A percentile compares a stretch with the other conserved stretches of the same genome.
Evolutionary conservation across 2,888 invertebrate species (phyloP).

Genomic region (Philereme vetulata): DNA sequence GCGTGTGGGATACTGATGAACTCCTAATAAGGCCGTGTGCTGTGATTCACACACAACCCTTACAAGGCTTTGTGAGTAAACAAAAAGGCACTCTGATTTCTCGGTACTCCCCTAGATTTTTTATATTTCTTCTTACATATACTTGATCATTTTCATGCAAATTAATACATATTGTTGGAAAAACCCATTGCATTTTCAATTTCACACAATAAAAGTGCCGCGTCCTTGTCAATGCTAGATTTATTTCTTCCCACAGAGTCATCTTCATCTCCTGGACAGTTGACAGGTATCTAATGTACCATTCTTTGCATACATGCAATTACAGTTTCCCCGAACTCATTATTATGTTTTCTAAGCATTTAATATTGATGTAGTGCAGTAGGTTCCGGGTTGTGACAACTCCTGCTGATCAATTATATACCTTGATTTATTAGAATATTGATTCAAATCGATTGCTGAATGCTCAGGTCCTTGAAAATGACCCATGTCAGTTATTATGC

Average conservation of each 20-base stretch:
- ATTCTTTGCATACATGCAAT: conserved; percentile 57
- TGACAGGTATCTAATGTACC: conserved; percentile 48
- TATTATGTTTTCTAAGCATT: conserved; percentile 45
- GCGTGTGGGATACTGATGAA: conserved; percentile 31
- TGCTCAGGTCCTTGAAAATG: conserved; percentile 28
- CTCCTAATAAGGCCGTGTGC: conserved; percentile 40
- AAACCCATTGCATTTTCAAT: conserved; percentile 48
- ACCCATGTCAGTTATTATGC: conserved; percentile 25
- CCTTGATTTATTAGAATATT: conserved; percentile 21
- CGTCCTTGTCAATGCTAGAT: conserved; percentile 66
- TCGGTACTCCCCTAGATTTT: conserved; percentile 40
- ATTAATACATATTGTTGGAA: conserved; percentile 48
- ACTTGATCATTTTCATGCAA: conserved; percentile 44
- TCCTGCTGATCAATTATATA: conserved; percentile 23
- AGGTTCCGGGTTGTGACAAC: conserved; percentile 55
- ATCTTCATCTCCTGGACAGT: conserved; percentile 27
- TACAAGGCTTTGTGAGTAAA: conserved; percentile 18
- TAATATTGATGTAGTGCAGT: conserved; percentile 54
- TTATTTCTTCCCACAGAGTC: conserved; percentile 69
- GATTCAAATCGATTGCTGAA: conserved; percentile 23
- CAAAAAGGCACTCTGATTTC: conserved; percentile 26
- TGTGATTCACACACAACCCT: conserved; percentile 40
- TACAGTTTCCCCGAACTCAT: conserved; percentile 60
- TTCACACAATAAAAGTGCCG: conserved; percentile 52
- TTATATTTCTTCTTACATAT: conserved; percentile 31